These are phyloP conservation scores for Microcebus jonahi DNA, from an alignment of 2,113 vertebrate genomes.

Conservation along the genomic window DNA sequence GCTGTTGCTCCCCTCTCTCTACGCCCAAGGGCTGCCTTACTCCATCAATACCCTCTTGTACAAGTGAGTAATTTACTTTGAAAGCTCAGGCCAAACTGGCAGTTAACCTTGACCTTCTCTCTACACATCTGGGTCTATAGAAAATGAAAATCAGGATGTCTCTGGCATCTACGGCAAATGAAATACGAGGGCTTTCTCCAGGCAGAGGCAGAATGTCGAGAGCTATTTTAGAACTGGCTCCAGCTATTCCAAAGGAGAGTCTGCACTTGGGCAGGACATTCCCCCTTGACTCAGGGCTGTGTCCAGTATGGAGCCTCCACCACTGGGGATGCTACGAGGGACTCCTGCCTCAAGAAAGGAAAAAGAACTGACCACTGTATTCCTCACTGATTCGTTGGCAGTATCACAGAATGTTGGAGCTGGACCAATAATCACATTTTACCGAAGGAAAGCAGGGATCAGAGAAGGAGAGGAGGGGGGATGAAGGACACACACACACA, in stretches of 20 bases:
- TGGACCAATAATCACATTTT: background rate
- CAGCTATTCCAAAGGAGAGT: constrained; percentile 41
- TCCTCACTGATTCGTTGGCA: background rate
- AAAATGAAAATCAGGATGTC: constrained; percentile 69
- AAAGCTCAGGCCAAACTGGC: constrained; percentile 69
- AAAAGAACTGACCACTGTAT: background rate
- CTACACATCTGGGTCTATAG: constrained; percentile 68
- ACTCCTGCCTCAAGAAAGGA: background rate
- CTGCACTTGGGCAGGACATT: background rate
- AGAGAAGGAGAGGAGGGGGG: background rate
- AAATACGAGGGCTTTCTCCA: constrained; percentile 64
- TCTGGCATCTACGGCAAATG: constrained; percentile 49
- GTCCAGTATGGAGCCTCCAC: background rate
- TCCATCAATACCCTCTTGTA: constrained; percentile 48
- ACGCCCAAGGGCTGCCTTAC: constrained; percentile 26
- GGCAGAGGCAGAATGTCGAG: constrained; percentile 51
- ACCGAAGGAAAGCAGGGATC: constrained; percentile 18
- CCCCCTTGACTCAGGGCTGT: background rate
- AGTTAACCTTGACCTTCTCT: constrained; percentile 72
- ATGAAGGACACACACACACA: background rate
- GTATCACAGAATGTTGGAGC: background rate
- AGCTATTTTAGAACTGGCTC: constrained; percentile 56
- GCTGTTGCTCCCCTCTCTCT: constrained; percentile 32
- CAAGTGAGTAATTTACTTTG: constrained; percentile 63
- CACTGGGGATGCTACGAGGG: background rate